These are phyloP conservation scores for Zelostemma sp. DNA, from an alignment of 1,140 invertebrate genomes.

Conservation along the genomic window DNA sequence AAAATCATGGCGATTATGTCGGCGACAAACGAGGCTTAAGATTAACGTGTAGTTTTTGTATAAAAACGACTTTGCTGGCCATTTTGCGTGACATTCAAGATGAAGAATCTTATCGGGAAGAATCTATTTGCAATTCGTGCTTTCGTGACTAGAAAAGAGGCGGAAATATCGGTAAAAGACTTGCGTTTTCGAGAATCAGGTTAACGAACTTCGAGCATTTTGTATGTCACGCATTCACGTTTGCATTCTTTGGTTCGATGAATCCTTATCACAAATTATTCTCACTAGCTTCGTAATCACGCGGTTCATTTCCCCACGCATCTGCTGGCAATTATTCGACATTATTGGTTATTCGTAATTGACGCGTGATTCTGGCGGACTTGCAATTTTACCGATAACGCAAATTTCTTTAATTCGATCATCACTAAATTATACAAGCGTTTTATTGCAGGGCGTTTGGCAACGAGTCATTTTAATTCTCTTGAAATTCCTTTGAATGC, in stretches of 20 bases:
- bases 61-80: slow-evolving; percentile 18
- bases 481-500: too few species aligned
- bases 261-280: slow-evolving; percentile 67
- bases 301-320: slow-evolving; percentile 18
- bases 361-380: slow-evolving; percentile 52
- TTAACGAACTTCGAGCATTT: too few species aligned
- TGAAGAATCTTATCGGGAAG: not conserved
- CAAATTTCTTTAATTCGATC: too few species aligned
- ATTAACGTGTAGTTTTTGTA: slow-evolving; percentile 14
- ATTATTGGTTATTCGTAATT: slow-evolving; percentile 50
- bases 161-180: not conserved
- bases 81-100: slow-evolving; percentile 17
- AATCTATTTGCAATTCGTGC: not conserved
- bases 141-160: not conserved
- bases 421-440: too few species aligned
- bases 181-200: not conserved
- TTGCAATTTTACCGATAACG: not conserved
- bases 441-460: too few species aligned
- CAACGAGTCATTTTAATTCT: too few species aligned
- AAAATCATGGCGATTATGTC: slow-evolving; percentile 11
- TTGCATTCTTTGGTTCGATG: slow-evolving; percentile 58
- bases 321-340: slow-evolving; percentile 13
- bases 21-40: slow-evolving; percentile 19
- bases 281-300: slow-evolving; percentile 56
- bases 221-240: slow-evolving; percentile 28